Percentiles rank a stretch among this genome's conserved stretches.
Conservation (phyloP, 2,797 vertebrate species). For the Corythornis leucogaster region DNA sequence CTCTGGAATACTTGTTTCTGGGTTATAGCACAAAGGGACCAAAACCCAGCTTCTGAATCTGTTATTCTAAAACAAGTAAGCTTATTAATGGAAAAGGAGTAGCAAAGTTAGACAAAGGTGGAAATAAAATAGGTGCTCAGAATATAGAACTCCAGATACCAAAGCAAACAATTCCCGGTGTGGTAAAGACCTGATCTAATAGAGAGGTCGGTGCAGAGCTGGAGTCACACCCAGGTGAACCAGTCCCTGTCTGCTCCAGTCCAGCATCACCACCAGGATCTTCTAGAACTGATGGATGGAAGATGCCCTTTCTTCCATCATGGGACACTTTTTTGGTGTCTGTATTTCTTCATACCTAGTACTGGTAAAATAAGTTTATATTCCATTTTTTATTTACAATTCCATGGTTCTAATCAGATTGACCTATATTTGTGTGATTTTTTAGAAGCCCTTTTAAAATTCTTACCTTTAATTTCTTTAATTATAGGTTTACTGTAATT, state of each 20-base stretch:
- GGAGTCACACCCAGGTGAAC: not conserved
- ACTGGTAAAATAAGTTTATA: not conserved
- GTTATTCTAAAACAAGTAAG: not conserved
- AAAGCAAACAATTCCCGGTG: not conserved
- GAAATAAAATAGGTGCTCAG: not conserved
- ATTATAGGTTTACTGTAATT: not conserved
- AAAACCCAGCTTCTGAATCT: not conserved
- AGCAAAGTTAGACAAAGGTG: not conserved
- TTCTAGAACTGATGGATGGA: not conserved
- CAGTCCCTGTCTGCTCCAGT: not conserved
- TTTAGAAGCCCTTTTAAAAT: not conserved
- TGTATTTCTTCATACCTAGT: not conserved
- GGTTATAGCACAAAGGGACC: slow-evolving; percentile 19
- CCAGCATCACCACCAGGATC: not conserved
- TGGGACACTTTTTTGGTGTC: not conserved
- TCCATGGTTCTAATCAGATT: not conserved
- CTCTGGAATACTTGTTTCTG: slow-evolving; percentile 14
- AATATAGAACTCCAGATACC: not conserved
- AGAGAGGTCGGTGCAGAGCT: not conserved
- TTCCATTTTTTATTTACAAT: not conserved
- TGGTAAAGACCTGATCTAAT: not conserved
- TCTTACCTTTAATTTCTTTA: not conserved
- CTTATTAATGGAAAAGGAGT: not conserved
- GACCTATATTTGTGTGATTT: not conserved
- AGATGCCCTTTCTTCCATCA: not conserved